Percentiles rank a stretch among this genome's conserved stretches.
These are phyloP conservation scores for Nephrotoma flavescens DNA, from an alignment of 2,888 invertebrate species.

Conservation along the genomic window DNA sequence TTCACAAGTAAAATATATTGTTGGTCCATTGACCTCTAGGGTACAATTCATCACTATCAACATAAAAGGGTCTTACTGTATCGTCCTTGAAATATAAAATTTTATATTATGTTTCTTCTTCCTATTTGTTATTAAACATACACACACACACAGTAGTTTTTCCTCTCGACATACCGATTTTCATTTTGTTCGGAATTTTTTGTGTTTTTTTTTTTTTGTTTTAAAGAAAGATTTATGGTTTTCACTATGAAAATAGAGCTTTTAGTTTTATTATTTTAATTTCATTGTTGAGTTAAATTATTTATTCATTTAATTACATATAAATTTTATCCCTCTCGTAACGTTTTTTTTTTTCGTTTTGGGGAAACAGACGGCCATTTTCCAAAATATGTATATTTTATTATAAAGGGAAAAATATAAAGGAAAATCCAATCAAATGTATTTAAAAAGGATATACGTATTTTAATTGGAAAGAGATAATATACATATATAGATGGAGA, in stretches of 20 bases:
- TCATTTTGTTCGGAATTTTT: background rate
- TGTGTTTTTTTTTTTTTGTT: background rate
- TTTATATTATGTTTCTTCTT: background rate
- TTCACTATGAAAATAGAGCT: background rate
- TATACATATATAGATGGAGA: background rate
- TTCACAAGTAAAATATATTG: background rate
- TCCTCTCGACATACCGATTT: background rate
- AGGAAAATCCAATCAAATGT: background rate
- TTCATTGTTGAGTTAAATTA: background rate
- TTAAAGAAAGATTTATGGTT: background rate
- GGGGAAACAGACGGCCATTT: background rate
- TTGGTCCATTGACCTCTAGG: background rate
- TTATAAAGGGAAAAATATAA: background rate
- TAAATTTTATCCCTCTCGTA: background rate
- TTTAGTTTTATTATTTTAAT: background rate
- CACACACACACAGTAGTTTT: background rate
- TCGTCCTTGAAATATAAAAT: conserved; percentile 1
- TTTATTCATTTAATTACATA: background rate
- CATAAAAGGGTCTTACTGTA: background rate
- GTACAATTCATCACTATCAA: conserved; percentile 1
- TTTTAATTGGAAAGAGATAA: conserved; percentile 2
- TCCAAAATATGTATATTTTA: background rate
- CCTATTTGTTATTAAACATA: background rate
- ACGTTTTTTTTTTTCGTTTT: background rate
- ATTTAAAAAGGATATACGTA: background rate